Evolutionary conservation across 1,140 invertebrate species (phyloP).

Genomic region (Listronotus oregonensis): DNA sequence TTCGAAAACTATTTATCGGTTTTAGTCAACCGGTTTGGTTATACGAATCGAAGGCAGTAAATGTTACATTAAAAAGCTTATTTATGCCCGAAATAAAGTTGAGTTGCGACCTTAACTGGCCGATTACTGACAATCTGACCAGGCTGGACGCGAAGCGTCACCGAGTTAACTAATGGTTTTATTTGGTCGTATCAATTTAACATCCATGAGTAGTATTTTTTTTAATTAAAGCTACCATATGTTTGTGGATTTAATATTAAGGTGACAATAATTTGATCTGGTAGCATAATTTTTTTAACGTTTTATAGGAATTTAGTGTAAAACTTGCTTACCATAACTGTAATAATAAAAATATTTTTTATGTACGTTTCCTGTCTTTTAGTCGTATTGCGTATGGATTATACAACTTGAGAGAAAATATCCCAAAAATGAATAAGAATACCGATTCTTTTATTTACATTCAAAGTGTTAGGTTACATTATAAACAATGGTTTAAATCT

Average conservation of each 20-base stretch:
- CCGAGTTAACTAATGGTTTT: constrained; percentile 29
- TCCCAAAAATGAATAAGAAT: no score
- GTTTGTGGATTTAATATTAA: background rate
- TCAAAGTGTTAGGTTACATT: no score
- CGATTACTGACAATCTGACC: constrained; percentile 37
- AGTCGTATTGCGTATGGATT: no score
- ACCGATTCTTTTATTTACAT: no score
- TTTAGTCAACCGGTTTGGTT: constrained; percentile 49
- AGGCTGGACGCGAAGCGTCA: constrained; percentile 26
- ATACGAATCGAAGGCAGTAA: constrained; percentile 46
- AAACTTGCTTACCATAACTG: no score
- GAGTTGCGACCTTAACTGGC: constrained; percentile 44
- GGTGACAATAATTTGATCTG: no score
- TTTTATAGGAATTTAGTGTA: no score
- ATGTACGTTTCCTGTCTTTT: no score
- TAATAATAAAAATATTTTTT: no score
- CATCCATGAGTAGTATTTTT: background rate
- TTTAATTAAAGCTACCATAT: constrained; percentile 22
- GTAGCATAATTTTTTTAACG: no score
- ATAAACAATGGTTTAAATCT: no score
- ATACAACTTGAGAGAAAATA: no score
- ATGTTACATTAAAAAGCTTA: constrained; percentile 52
- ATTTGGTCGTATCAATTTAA: constrained; percentile 24
- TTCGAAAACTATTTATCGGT: constrained; percentile 48
- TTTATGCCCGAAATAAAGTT: constrained; percentile 49